Evolutionary conservation across 1,140 invertebrate species (phyloP), one percentile per base, ranked within the genome.

Genomic region (Drosophila truncata): DNA sequence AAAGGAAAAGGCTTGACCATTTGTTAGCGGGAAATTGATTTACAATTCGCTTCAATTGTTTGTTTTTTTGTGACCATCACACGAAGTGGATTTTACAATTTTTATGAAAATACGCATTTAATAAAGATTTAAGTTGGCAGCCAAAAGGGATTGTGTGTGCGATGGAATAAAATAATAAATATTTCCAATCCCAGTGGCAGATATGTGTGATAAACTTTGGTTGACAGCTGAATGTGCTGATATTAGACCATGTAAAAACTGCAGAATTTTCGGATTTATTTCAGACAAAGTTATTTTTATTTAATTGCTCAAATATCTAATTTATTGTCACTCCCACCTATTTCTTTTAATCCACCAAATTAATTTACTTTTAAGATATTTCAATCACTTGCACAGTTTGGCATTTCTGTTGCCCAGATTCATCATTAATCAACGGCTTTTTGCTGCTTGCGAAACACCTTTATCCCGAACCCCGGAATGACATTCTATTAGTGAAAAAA

Each of bases 361-460:
- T 31, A 41, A 71, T 58, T 54, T 60, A 14, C 57, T 27, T 52
- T 41, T 42, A 23, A 42, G 35, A 60, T 57, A 83, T 71, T 78
- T 86, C 83, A 78, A 75, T 81, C 79, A 44, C 60, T 42, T 10
- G 23, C 42, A 52, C 46, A 55, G 20, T 25, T 82, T 62, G 66
- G 37, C 66, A 80, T 71, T 41, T 70, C 41, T 29, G 37, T n/a
- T 54, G 25, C 35, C 47, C 47, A 29, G 47, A 29, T 60, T 72
- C 18, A n/a, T 31, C 82, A 85, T 85, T 87, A 87, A 87, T 86
- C 83, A 86, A 60, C 57, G 52, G 64, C 64, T 50, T 55, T 67
- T 64, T 50, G 39, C 39, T 27, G 41, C 4, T 13, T 16, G 42
- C 0, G 49, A 64, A 61, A 73, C 67, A 84, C 81, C 81, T 84